These are phyloP conservation scores for Nothoprocta perdicaria DNA, from an alignment of 2,113 vertebrate genomes.

Conservation along the genomic window DNA sequence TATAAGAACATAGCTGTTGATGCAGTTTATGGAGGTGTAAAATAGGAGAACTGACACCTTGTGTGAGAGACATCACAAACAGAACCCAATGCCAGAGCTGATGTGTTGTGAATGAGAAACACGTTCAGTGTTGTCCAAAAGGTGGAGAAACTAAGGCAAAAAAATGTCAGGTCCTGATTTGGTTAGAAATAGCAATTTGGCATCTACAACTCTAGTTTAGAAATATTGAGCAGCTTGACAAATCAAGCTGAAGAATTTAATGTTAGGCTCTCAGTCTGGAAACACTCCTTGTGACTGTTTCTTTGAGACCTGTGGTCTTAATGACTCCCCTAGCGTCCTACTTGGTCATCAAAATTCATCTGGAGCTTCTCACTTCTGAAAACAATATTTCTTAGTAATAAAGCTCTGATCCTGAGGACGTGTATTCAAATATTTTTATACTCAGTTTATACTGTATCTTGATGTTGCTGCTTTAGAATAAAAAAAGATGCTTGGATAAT, in stretches of 20 bases:
- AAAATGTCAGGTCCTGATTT: background rate
- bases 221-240: background rate
- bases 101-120: background rate
- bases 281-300: background rate
- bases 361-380: background rate
- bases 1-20: background rate
- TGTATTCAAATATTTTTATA: background rate
- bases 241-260: background rate
- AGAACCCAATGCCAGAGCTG: background rate
- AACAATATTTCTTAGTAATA: background rate
- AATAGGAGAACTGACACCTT: background rate
- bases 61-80: background rate
- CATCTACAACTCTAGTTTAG: background rate
- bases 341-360: background rate
- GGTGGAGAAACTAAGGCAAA: background rate
- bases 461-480: background rate
- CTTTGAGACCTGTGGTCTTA: background rate
- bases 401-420: background rate
- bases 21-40: background rate
- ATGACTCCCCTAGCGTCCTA: background rate
- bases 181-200: background rate
- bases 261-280: background rate
- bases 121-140: background rate
- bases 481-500: background rate
- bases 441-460: background rate